Conservation (phyloP, 2,113 vertebrate species). For the Apodemus speciosus region DNA sequence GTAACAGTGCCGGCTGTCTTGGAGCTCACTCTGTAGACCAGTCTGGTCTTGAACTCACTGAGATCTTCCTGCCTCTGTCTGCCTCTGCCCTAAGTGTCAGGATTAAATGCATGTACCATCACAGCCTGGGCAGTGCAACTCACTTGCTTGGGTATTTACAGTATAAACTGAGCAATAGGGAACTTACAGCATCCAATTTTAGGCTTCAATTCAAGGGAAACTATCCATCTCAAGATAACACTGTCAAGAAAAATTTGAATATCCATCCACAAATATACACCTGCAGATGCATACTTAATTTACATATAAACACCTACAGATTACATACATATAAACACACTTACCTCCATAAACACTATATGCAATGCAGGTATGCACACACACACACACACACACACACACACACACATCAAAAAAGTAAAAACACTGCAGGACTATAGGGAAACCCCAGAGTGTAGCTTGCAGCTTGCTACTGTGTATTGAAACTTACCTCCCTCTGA, state of each 20-base stretch:
- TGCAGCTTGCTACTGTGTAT: conserved; percentile 70
- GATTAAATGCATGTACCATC: neutral
- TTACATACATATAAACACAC: neutral
- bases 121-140: conserved; percentile 80
- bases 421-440: conserved; percentile 74
- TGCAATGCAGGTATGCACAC: neutral
- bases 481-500: conserved; percentile 71
- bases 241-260: conserved; percentile 80
- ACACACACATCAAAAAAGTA: too few species aligned
- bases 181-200: conserved; percentile 91
- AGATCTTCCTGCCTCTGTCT: neutral
- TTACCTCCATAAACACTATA: neutral
- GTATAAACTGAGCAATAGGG: conserved; percentile 83
- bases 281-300: neutral
- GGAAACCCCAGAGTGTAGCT: conserved; percentile 63
- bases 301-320: neutral
- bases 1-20: neutral
- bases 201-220: conserved; percentile 89
- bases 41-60: neutral
- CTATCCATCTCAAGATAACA: conserved; percentile 87
- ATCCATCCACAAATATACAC: neutral
- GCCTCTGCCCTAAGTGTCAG: neutral
- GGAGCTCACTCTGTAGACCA: neutral
- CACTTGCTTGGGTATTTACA: conserved; percentile 82
- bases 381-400: neutral